Evolutionary conservation across 2,888 invertebrate genomes (phyloP).

Genomic region (Eristalinus aeneus): DNA sequence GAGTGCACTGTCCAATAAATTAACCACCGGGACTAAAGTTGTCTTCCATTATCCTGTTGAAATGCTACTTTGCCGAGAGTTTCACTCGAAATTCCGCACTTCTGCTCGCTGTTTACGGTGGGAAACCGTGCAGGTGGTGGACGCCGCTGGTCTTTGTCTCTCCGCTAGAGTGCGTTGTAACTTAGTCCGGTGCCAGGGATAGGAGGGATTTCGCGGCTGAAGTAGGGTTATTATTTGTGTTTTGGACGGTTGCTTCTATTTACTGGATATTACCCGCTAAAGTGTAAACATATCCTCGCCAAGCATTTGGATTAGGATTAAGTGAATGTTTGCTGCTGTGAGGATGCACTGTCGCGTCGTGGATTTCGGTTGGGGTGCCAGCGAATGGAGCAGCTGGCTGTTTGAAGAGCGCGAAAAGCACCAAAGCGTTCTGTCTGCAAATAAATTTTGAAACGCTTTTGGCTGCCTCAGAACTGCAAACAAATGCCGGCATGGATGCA

Average conservation of each 20-base stretch:
- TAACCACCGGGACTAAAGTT: slow-evolving; percentile 61
- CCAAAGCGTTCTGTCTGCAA: too few relatives aligned
- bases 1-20: slow-evolving; percentile 61
- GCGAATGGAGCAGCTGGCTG: too few relatives aligned
- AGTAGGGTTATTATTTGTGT: slow-evolving; percentile 35
- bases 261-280: slow-evolving; percentile 7
- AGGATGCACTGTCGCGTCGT: not conserved
- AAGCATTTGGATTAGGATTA: not conserved
- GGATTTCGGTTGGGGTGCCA: not conserved
- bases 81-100: slow-evolving; percentile 44
- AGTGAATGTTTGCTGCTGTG: not conserved
- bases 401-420: too few relatives aligned
- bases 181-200: slow-evolving; percentile 22
- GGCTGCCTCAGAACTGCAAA: too few relatives aligned
- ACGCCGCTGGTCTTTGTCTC: slow-evolving; percentile 24
- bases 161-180: slow-evolving; percentile 52
- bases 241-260: slow-evolving; percentile 2
- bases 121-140: slow-evolving; percentile 56
- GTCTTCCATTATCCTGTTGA: slow-evolving; percentile 65
- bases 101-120: slow-evolving; percentile 49
- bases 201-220: slow-evolving; percentile 40
- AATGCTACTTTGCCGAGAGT: slow-evolving; percentile 59
- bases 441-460: too few relatives aligned
- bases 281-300: slow-evolving; percentile 23
- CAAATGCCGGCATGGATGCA: not conserved